These are phyloP conservation scores for Malurus melanocephalus DNA, from an alignment of 2,113 vertebrate genomes.

Conservation along the genomic window DNA sequence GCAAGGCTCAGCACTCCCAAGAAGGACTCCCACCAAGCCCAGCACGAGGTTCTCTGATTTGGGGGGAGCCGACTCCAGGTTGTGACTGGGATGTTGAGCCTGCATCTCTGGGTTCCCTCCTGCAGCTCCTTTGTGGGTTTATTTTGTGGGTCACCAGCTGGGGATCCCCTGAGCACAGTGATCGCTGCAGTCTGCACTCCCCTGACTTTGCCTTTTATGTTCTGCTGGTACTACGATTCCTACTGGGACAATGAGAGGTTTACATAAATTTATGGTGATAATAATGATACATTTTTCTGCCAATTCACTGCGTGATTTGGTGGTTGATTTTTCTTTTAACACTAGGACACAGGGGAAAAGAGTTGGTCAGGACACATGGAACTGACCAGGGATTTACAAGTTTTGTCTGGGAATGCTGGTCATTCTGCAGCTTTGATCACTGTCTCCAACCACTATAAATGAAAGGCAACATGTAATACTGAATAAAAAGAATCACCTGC, in stretches of 20 bases:
- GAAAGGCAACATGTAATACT: background rate
- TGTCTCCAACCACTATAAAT: background rate
- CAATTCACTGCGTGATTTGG: background rate
- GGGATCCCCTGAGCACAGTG: background rate
- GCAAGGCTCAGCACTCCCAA: background rate
- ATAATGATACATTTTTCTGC: background rate
- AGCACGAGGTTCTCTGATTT: background rate
- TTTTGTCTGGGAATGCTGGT: background rate
- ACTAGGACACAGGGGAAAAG: background rate
- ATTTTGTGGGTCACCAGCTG: background rate
- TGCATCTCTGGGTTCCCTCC: background rate
- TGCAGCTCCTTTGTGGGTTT: background rate
- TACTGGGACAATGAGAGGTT: accelerated
- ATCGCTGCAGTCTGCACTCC: background rate
- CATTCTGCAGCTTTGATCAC: background rate
- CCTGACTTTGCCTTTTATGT: background rate
- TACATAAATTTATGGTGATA: background rate
- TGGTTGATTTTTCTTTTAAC: background rate
- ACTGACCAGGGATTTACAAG: background rate
- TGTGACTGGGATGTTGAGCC: background rate
- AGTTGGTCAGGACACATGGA: background rate
- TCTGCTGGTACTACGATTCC: background rate
- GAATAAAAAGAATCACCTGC: background rate
- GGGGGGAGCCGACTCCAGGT: background rate
- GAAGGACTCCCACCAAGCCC: background rate